These are phyloP conservation scores for Phymatocera aterrima DNA, from an alignment of 2,888 invertebrate genomes.

Conservation along the genomic window DNA sequence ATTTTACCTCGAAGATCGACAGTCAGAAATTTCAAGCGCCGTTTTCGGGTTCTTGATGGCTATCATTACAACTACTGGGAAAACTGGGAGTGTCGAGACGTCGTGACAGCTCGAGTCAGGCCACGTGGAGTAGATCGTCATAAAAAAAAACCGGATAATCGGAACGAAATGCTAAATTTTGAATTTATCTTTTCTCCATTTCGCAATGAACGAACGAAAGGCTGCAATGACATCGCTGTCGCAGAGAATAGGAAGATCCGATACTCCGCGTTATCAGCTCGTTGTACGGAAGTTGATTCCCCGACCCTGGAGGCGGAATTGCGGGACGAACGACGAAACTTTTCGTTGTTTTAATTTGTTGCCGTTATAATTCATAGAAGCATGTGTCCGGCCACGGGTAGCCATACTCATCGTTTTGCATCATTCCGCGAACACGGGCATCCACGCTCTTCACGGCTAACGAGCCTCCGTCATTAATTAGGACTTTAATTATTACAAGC, in stretches of 20 bases:
- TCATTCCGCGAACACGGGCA: conserved; percentile 30
- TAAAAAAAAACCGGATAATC: neutral
- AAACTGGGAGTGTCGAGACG: neutral
- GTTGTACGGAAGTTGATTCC: neutral
- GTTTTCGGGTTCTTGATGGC: neutral
- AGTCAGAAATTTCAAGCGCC: neutral
- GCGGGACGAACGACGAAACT: neutral
- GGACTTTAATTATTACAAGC: conserved; percentile 33
- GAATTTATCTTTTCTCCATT: neutral
- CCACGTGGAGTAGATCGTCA: neutral
- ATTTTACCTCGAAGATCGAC: neutral
- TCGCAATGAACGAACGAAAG: too few relatives aligned
- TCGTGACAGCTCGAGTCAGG: neutral
- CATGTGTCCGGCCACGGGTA: neutral
- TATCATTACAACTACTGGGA: neutral
- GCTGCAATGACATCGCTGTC: too few relatives aligned
- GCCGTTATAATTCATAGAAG: neutral
- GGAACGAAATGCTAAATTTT: neutral
- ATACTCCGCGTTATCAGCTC: too few relatives aligned
- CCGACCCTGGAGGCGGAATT: too few relatives aligned
- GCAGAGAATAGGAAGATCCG: too few relatives aligned
- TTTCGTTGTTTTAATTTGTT: neutral
- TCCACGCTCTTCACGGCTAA: conserved; percentile 12
- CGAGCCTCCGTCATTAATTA: conserved; percentile 44
- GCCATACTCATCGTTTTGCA: conserved; percentile 19